phyloP scores from a whole-genome alignment of 2,797 vertebrate species.

The Arnoldichthys spilopterus region DNA sequence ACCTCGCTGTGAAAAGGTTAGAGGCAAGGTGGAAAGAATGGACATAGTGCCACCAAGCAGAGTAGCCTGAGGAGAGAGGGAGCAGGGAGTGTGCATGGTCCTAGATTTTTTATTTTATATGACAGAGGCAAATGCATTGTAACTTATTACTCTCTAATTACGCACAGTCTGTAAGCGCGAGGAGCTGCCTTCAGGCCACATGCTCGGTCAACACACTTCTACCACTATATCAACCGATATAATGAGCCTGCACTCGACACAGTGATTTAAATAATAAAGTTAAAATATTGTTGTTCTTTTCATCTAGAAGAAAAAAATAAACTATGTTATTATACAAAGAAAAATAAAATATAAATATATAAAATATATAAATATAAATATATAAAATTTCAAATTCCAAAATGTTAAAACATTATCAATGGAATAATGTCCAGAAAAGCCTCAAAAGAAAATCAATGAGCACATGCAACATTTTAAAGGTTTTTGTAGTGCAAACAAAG shows the following conservation, averaged over 20 bases:
- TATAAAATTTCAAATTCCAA: too few species aligned
- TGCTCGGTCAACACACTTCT: constrained; percentile 29
- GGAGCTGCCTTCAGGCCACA: constrained; percentile 49
- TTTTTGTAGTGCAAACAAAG: too few species aligned
- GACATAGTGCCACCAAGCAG: constrained; percentile 51
- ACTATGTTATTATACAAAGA: too few species aligned
- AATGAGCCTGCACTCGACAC: neutral
- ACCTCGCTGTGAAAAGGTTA: constrained; percentile 62
- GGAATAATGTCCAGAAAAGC: too few species aligned
- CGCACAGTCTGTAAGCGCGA: constrained; percentile 15
- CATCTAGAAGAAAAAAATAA: too few species aligned
- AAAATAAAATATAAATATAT: too few species aligned
- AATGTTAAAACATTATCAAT: too few species aligned
- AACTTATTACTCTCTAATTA: constrained; percentile 42
- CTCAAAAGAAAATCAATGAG: too few species aligned
- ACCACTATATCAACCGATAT: constrained; percentile 4
- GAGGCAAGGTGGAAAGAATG: constrained; percentile 49
- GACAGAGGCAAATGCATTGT: constrained; percentile 20
- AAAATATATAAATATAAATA: too few species aligned
- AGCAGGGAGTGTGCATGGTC: neutral
- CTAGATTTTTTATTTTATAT: neutral
- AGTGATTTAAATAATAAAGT: too few species aligned
- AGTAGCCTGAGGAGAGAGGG: constrained; percentile 55
- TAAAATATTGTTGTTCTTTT: too few species aligned
- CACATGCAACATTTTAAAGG: too few species aligned